Evolutionary conservation across 2,888 invertebrate species (phyloP).

Genomic region (Formica aserva): DNA sequence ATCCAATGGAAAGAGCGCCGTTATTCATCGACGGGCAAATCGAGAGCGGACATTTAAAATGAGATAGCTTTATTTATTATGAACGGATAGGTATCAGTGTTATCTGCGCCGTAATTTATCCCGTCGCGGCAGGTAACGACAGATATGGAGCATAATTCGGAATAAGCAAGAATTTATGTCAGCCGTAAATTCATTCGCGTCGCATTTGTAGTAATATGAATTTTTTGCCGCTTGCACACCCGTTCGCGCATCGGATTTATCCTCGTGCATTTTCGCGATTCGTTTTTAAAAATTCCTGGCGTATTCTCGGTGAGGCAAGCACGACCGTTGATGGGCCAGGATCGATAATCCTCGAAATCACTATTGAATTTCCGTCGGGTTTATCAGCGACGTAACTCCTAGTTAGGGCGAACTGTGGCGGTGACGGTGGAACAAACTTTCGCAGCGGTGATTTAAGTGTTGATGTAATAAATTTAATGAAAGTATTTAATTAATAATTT

Average conservation of each 20-base stretch:
- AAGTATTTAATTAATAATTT: slow-evolving; percentile 41
- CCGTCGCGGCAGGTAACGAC: slow-evolving; percentile 62
- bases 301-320: slow-evolving; percentile 16
- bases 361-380: slow-evolving; percentile 45
- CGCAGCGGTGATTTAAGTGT: neutral
- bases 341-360: slow-evolving; percentile 48
- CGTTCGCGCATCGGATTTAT: slow-evolving; percentile 38
- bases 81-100: slow-evolving; percentile 61
- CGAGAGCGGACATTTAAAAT: slow-evolving; percentile 45
- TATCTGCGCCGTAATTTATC: slow-evolving; percentile 60
- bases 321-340: slow-evolving; percentile 22
- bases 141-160: slow-evolving; percentile 68
- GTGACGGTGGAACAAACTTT: slow-evolving; percentile 33
- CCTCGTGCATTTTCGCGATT: slow-evolving; percentile 15
- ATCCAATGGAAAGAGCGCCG: slow-evolving; percentile 24
- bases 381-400: slow-evolving; percentile 45
- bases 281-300: slow-evolving; percentile 36
- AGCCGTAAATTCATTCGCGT: slow-evolving; percentile 64
- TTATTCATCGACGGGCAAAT: slow-evolving; percentile 54
- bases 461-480: slow-evolving; percentile 33
- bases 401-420: slow-evolving; percentile 21
- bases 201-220: slow-evolving; percentile 64
- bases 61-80: slow-evolving; percentile 57
- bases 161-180: slow-evolving; percentile 68
- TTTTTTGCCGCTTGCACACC: slow-evolving; percentile 54